phyloP scores from a whole-genome alignment of 2,113 vertebrate species.

The Ailuropoda melanoleuca region DNA sequence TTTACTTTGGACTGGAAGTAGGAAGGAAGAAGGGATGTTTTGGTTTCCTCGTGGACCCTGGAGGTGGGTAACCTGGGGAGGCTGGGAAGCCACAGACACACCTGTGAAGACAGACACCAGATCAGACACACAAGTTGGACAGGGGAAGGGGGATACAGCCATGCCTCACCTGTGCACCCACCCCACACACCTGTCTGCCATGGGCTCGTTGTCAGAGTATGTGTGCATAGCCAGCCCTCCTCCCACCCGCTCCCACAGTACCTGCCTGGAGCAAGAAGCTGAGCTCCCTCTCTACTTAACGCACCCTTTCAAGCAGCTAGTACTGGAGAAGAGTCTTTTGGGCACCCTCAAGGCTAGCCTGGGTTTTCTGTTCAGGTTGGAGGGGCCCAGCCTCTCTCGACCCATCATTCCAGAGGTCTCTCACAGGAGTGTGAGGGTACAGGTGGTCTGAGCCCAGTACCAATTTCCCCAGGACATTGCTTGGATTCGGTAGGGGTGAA shows the following conservation, averaged over 20 bases:
- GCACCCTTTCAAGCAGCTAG: not conserved
- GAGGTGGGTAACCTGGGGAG: too few species aligned
- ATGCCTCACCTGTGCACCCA: not conserved
- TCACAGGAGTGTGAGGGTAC: not conserved
- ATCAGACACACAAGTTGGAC: not conserved
- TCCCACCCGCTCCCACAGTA: not conserved
- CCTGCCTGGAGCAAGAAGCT: not conserved
- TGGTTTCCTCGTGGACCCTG: not conserved
- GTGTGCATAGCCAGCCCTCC: not conserved
- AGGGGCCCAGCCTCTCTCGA: not conserved
- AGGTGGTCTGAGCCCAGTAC: not conserved
- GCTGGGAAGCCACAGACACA: not conserved
- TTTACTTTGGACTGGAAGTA: not conserved
- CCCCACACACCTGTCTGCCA: not conserved
- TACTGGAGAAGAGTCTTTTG: not conserved
- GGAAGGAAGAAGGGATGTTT: not conserved
- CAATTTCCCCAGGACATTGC: not conserved
- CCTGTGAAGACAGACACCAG: not conserved
- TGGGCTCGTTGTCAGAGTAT: fast-evolving
- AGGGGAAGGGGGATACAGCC: not conserved
- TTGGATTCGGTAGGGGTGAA: not conserved
- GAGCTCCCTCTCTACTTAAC: not conserved
- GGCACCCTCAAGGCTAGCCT: not conserved
- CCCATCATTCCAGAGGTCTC: not conserved
- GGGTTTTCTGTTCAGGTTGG: not conserved